Evolutionary conservation across 2,113 vertebrate genomes (phyloP), one percentile per base, ranked within the genome.

Genomic region (Condylura cristata): DNA sequence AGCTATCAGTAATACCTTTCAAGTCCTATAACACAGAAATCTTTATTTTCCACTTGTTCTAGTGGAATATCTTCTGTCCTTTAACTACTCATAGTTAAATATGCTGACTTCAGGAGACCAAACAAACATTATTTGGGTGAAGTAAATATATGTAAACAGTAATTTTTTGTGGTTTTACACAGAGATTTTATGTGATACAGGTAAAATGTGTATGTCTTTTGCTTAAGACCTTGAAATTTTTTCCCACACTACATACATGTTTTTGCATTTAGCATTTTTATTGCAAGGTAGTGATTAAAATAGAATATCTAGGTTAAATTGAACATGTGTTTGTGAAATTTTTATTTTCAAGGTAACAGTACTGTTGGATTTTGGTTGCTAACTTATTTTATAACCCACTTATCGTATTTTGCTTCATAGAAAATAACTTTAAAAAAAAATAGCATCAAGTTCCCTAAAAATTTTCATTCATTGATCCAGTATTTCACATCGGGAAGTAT

Each of bases 141-240:
- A 70, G 51, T 88, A 70, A 82, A 76, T 76, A 26, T 22, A 76
- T 37, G 41, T 16, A 90, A 89, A 61, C 2, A 66, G 44, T 72
- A 28, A 51, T 70, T 30, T 75, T 75, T 91, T 46, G 56, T 89
- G 28, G 70, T 46, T 28, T 93, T 56, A 30, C 32, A 14, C 70
- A 48, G 51, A 5, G 5, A 58, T 81, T 85, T 91, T 34, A 56
- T 89, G 18, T 44, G 13, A 89, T 68, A 32, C 24, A 82, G 26
- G 46, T 86, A 34, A 92, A 78, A 82, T 88, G 32, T 70, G 26
- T 22, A 0, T 84, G 14, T 48, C n/a, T 83, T 92, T 89, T 86
- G 34, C 58, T 96, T 88, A 93, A 72, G 76, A 34, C 32, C 20
- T 80, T 88, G 24, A 44, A 70, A 51, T 89, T 63, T 91, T 39